A percentile compares a stretch with the other conserved stretches of the same genome.
Evolutionary conservation across 2,113 vertebrate species (phyloP).

Genomic region (Gulo gulo): DNA sequence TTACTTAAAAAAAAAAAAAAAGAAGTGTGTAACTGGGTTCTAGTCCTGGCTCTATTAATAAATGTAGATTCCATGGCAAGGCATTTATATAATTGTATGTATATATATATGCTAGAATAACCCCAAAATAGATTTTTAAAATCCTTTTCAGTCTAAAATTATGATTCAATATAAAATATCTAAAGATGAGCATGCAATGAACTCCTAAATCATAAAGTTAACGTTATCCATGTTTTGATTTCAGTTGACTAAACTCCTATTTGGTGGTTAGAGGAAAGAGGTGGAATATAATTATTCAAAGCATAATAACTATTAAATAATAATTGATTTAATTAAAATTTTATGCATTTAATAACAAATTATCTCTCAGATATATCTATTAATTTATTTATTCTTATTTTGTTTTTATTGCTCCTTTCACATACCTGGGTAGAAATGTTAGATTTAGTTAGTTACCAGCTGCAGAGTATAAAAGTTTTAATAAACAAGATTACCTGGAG

Average conservation of each 20-base stretch:
- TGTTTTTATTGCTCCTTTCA: neutral
- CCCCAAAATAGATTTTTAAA: neutral
- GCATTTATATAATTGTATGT: neutral
- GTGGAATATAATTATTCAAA: neutral
- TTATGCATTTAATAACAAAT: neutral
- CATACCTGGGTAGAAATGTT: neutral
- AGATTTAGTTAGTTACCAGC: constrained; percentile 30
- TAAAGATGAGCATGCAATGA: neutral
- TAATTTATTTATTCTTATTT: constrained; percentile 28
- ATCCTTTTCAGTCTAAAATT: neutral
- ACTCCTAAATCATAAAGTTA: neutral
- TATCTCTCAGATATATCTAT: neutral
- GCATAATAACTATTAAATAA: neutral
- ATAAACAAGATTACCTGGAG: constrained; percentile 9
- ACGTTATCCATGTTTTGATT: neutral
- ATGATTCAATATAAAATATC: neutral
- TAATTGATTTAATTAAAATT: constrained; percentile 2
- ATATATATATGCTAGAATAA: neutral
- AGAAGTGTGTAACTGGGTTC: neutral
- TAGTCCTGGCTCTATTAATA: neutral
- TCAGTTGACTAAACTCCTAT: neutral
- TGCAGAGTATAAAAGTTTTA: neutral
- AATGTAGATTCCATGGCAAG: neutral
- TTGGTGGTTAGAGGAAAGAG: neutral
- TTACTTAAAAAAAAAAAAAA: neutral